Evolutionary conservation across 2,888 invertebrate species (phyloP).

Genomic region (Sericinus montela): DNA sequence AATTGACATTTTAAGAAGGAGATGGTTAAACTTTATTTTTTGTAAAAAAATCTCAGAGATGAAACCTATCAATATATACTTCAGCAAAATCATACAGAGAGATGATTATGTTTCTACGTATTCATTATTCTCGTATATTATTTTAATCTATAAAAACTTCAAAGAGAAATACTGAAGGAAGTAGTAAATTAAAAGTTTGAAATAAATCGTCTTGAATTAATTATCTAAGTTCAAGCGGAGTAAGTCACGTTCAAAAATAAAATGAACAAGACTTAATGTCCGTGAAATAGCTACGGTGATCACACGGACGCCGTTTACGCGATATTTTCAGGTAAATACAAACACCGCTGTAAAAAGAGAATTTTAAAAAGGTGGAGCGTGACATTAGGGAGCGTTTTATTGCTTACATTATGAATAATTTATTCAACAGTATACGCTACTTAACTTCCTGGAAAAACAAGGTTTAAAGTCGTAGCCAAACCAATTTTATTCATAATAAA

Average conservation of each 20-base stretch:
- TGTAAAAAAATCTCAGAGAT: no score
- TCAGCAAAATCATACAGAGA: no score
- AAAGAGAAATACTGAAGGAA: no score
- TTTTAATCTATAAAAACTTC: no score
- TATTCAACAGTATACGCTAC: conserved; percentile 24
- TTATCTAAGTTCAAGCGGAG: conserved; percentile 1
- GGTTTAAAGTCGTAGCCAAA: no score
- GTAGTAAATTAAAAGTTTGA: not conserved
- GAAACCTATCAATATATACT: no score
- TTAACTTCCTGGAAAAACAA: conserved; percentile 22
- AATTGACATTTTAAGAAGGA: no score
- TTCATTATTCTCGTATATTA: no score
- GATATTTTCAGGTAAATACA: conserved; percentile 26
- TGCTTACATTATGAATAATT: conserved; percentile 29
- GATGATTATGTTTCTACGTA: no score
- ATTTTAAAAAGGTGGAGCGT: conserved; percentile 30
- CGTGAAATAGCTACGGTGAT: not conserved
- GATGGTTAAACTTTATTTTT: no score
- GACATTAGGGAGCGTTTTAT: conserved; percentile 30
- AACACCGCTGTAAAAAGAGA: conserved; percentile 29
- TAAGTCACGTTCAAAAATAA: conserved; percentile 11
- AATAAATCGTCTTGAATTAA: conserved; percentile 4
- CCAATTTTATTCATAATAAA: no score
- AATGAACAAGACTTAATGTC: not conserved
- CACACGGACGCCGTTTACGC: conserved; percentile 20